These are phyloP conservation scores for Gobio gobio DNA, from an alignment of 2,113 vertebrate species.

Conservation along the genomic window DNA sequence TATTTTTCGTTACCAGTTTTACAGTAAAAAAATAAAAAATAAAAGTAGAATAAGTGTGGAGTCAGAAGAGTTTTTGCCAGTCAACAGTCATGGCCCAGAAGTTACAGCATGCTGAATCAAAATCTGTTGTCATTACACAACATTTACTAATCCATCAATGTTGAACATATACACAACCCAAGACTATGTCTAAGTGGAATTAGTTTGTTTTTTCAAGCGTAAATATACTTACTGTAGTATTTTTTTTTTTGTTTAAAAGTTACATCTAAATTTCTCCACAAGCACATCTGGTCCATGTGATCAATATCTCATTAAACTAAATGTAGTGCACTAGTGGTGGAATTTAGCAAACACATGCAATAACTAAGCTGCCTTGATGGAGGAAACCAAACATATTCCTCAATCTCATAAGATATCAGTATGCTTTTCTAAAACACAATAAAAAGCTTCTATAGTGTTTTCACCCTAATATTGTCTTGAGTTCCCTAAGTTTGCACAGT, in stretches of 20 bases:
- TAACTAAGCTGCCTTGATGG: not conserved
- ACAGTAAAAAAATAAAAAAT: not conserved
- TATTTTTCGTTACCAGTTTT: not conserved
- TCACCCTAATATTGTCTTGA: not conserved
- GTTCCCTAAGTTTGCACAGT: not conserved
- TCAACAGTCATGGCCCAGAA: constrained; percentile 21
- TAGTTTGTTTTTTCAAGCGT: not conserved
- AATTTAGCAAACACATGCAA: constrained; percentile 13
- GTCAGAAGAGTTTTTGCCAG: constrained; percentile 2
- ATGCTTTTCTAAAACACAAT: not conserved
- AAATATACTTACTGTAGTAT: constrained; percentile 15
- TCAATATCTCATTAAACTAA: constrained; percentile 37
- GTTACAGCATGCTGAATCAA: constrained; percentile 18
- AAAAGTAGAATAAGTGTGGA: not conserved
- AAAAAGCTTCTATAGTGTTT: not conserved
- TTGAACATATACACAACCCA: not conserved
- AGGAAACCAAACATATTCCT: not conserved
- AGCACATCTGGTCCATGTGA: constrained; percentile 26
- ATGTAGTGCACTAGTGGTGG: constrained; percentile 1
- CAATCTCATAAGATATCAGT: not conserved
- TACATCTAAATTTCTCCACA: constrained; percentile 2
- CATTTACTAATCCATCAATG: constrained; percentile 30
- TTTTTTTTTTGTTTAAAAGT: constrained; percentile 5
- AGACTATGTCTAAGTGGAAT: not conserved
- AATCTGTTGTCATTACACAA: constrained; percentile 9